Conservation (phyloP, 2,797 vertebrate species). For the Cyclopterus lumpus region DNA sequence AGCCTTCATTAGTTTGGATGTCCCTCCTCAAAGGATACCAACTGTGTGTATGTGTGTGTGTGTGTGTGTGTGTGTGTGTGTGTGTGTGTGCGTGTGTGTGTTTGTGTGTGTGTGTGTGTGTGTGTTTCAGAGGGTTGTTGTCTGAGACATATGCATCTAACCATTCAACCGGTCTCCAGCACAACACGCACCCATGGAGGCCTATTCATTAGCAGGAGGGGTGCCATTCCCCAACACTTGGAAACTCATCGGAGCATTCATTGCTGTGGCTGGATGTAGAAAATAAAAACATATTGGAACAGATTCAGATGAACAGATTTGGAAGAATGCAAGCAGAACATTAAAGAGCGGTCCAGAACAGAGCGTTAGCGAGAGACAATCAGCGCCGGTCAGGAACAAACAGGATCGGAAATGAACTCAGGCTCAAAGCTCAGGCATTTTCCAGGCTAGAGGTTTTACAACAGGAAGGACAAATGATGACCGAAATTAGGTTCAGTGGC, state of each 20-base stretch:
- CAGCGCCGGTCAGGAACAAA: conserved; percentile 50
- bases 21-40: conserved; percentile 50
- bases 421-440: conserved; percentile 44
- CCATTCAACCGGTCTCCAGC: conserved; percentile 45
- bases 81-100: conserved; percentile 15
- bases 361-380: conserved; percentile 53
- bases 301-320: conserved; percentile 43
- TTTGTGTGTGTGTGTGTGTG: conserved; percentile 15
- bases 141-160: conserved; percentile 55
- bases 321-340: conserved; percentile 66
- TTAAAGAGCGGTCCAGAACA: conserved; percentile 58
- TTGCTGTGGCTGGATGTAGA: conserved; percentile 46
- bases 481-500: conserved; percentile 54
- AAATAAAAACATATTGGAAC: conserved; percentile 68
- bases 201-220: conserved; percentile 61
- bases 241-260: conserved; percentile 56
- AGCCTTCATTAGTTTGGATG: conserved; percentile 63
- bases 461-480: conserved; percentile 53
- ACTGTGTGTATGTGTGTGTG: conserved; percentile 23
- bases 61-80: conserved; percentile 14
- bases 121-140: conserved; percentile 30
- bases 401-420: conserved; percentile 49
- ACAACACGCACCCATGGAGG: conserved; percentile 42
- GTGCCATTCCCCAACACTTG: conserved; percentile 55
- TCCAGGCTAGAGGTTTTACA: conserved; percentile 58